Base-by-base conservation (phyloP, 2,888 invertebrate species). In the Amphipoea oculea region DNA sequence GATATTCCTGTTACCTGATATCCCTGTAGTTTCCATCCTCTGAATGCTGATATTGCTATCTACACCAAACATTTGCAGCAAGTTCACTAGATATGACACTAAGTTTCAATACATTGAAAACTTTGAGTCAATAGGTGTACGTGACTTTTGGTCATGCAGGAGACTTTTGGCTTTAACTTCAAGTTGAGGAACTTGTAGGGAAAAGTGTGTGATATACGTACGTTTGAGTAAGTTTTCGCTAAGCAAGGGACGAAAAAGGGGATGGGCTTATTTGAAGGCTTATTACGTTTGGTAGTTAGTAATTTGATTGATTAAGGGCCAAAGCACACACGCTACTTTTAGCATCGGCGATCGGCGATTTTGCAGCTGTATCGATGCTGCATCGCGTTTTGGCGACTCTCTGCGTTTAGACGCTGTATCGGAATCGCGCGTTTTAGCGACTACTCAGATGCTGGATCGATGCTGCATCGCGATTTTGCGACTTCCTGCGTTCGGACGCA, bases 71-170 rank as follows among this genome's bases (percentile, higher is more conserved):
- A 83, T 36, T 36, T 65, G 63, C 79, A 66, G 57, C 36, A 65
- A 86, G 60, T 77, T 69, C 12, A 45, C 57, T 54, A 17, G 82
- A 81, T 67, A 86, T 74, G 70, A 69, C 74, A 73, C 48, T 45
- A 75, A 80, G 42, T 87, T 71, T 74, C 42, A 65, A 69, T 65
- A 81, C 45, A 81, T 73, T 77, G 86, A 83, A 86, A 87, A 84
- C 78, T 81, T 79, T 69, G 82, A 86, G 73, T 79, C 86, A 79
- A 86, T 82, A 84, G 63, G 14, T 51, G 84, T 60, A 88, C 86
- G 80, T 79, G 85, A 80, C 85, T 84, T 67, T 75, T 63, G 72
- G 60, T 74, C 66, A n/a, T 66, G 69, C 40, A 45, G 23, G 60
- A n/a, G 84, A 87, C 87, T 87, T 85, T 76, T 74, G 73, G 54